Conservation (phyloP, 2,888 invertebrate species). For the Onchidella celtica region DNA sequence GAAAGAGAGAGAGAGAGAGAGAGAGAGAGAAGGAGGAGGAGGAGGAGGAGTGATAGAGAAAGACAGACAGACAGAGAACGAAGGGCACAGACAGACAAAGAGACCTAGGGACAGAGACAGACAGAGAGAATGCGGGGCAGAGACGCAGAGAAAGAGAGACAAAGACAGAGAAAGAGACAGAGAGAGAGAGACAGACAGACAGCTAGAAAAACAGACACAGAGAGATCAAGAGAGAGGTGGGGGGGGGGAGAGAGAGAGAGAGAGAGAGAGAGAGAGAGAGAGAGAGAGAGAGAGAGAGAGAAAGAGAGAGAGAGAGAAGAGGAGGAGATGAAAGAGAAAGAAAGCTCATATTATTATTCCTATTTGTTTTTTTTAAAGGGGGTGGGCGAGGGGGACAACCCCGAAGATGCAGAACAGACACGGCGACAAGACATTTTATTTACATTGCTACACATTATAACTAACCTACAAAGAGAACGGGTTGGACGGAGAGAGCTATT, state of each 20-base stretch:
- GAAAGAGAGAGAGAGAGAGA: too few species aligned
- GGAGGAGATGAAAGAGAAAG: background rate
- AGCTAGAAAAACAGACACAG: background rate
- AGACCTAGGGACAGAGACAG: background rate
- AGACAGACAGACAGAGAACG: background rate
- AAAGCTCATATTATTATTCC: too few species aligned
- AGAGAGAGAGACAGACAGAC: background rate
- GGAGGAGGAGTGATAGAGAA: background rate
- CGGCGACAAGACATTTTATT: too few species aligned
- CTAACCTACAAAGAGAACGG: too few species aligned
- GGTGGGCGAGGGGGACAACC: too few species aligned
- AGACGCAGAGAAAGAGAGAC: too few species aligned
- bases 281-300: background rate
- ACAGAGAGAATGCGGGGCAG: background rate
- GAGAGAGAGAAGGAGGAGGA: background rate
- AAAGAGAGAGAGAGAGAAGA: background rate
- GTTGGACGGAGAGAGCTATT: too few species aligned
- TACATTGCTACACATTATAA: too few species aligned
- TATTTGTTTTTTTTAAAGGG: too few species aligned
- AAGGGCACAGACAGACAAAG: background rate
- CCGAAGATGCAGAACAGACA: too few species aligned
- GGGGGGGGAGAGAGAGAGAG: background rate
- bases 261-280: slow-evolving; percentile 3
- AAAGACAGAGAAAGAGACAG: background rate
- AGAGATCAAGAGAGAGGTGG: background rate